A percentile compares a stretch with the other conserved stretches of the same genome.
Conservation (phyloP, 2,888 invertebrate species). For the Autographa gamma region DNA sequence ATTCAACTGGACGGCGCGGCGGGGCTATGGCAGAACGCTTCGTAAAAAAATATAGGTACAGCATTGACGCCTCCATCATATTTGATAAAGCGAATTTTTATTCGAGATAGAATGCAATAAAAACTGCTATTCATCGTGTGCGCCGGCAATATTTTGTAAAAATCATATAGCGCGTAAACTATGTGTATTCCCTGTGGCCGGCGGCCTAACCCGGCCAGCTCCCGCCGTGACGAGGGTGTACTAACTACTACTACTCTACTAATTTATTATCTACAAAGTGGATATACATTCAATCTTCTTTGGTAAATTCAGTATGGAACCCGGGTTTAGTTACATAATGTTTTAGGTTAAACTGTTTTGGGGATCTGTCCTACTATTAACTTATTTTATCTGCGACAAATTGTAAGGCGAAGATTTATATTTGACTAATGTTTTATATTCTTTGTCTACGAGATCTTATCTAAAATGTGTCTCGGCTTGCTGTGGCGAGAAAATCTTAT, state of each 20-base stretch:
- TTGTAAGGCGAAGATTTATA: constrained; percentile 46
- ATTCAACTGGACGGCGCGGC: constrained; percentile 16
- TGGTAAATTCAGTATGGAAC: constrained; percentile 16
- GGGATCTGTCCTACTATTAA: constrained; percentile 37
- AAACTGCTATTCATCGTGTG: constrained; percentile 53
- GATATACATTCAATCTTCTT: constrained; percentile 50
- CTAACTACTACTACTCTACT: constrained; percentile 53
- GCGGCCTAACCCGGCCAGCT: constrained; percentile 25
- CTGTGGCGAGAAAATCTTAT: constrained; percentile 50
- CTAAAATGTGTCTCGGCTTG: constrained; percentile 50
- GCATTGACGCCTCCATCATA: constrained; percentile 34
- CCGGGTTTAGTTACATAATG: constrained; percentile 28
- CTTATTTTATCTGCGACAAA: constrained; percentile 47
- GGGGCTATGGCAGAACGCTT: constrained; percentile 17
- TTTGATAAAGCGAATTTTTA: constrained; percentile 55
- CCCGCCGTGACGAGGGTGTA: constrained; percentile 51
- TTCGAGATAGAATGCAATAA: constrained; percentile 58
- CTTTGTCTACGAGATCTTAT: constrained; percentile 47
- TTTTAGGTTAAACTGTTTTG: constrained; percentile 39
- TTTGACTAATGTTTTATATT: constrained; percentile 45
- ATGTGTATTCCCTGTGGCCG: constrained; percentile 40
- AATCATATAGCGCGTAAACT: constrained; percentile 47
- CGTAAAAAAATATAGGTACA: constrained; percentile 31
- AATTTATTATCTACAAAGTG: constrained; percentile 56
- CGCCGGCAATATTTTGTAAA: constrained; percentile 49